Base-by-base conservation (phyloP, 2,888 invertebrate species). In the Dynastes grantii region DNA sequence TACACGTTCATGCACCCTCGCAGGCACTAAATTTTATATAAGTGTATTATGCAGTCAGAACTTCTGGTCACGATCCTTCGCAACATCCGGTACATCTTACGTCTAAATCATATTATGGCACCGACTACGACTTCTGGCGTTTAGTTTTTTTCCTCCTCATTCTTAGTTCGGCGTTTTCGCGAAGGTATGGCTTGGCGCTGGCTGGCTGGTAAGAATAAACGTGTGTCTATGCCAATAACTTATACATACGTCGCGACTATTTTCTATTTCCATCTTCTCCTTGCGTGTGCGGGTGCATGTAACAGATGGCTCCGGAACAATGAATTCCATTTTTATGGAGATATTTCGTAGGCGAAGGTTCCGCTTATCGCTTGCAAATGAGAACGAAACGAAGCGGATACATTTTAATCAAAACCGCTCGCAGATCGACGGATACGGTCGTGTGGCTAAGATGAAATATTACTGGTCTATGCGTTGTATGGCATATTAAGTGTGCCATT, bases 11-110 rank as follows among this genome's bases (percentile, higher is more conserved):
- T 68, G 73, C 73, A 64, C 78, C 51, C 64, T 65, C 75, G 45
- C 45, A 27, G 80, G 80, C 82, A 81, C 82, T 86, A 86, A 86
- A 87, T 87, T 86, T 87, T 85, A 85, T 86, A 85, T 85, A 85
- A 86, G 87, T 86, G 85, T 87, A 88, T 88, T 87, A 88, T 87
- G 86, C 86, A 87, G 87, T 87, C 86, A 84, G 86, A 86, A 87
- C 85, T 87, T 87, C 87, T 85, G 87, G 87, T 87, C 87, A 87
- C 87, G 87, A 87, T 87, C 87, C 84, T 78, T 80, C 77, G 86
- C 85, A 87, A 86, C 87, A 88, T 87, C 85, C 87, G 87, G 87
- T 87, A 86, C 86, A 87, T 85, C 87, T 87, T 85, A 87, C 87
- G 87, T 87, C 87, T 88, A 87, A 88, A 88, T 87, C 87, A 86